phyloP scores from a whole-genome alignment of 2,888 invertebrate species.

The Nephrotoma guestfalica region DNA sequence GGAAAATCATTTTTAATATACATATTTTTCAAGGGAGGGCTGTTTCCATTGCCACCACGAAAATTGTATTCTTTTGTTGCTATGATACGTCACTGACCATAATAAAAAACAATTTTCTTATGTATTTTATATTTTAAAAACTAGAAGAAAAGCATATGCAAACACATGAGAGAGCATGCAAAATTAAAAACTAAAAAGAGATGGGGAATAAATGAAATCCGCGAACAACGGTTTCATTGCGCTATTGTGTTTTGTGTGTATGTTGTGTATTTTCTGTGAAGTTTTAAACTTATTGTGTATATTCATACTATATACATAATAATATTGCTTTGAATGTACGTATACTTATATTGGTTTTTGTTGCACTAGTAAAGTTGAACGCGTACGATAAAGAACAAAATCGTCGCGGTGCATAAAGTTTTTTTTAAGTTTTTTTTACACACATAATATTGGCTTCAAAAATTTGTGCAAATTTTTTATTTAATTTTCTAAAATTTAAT shows the following conservation, averaged over 20 bases:
- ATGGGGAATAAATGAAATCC: neutral
- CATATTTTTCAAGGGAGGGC: neutral
- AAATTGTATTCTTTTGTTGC: neutral
- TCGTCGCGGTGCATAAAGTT: slow-evolving; percentile 9
- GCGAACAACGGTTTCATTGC: slow-evolving; percentile 9
- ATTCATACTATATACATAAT: neutral
- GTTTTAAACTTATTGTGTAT: neutral
- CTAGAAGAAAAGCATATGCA: neutral
- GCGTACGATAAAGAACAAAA: slow-evolving; percentile 15
- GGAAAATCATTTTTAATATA: neutral
- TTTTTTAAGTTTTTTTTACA: neutral
- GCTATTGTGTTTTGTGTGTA: neutral
- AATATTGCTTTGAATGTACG: slow-evolving; percentile 6
- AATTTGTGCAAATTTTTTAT: slow-evolving; percentile 14
- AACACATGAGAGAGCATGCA: neutral
- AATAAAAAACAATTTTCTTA: neutral
- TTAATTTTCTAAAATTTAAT: neutral
- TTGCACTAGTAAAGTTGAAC: slow-evolving; percentile 18
- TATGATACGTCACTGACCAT: neutral
- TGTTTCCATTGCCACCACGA: neutral
- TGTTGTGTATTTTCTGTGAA: neutral
- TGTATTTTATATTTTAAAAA: neutral
- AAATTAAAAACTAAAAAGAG: slow-evolving; percentile 3
- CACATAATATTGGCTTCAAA: slow-evolving; percentile 4
- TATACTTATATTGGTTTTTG: slow-evolving; percentile 8